Evolutionary conservation across 2,888 invertebrate species (phyloP).

Genomic region (Ennomos erosarius): DNA sequence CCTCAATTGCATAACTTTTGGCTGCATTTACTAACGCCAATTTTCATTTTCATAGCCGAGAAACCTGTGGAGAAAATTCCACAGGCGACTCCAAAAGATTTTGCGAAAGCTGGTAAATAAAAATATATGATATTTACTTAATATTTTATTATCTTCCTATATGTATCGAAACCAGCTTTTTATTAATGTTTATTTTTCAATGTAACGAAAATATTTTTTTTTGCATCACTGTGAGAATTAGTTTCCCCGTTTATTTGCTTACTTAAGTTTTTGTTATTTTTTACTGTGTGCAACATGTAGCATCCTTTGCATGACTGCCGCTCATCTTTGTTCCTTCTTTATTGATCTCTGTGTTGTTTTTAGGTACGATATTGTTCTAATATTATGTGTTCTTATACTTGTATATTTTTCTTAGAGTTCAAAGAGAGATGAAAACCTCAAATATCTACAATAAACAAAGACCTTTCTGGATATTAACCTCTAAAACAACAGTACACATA

Average conservation of each 20-base stretch:
- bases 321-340: not conserved
- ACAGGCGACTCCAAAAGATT: slow-evolving; percentile 29
- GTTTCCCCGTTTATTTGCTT: not conserved
- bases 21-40: slow-evolving; percentile 18
- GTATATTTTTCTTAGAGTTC: too few species aligned
- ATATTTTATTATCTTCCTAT: not conserved
- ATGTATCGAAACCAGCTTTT: slow-evolving; percentile 15
- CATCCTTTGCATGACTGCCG: slow-evolving; percentile 7
- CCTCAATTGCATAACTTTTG: slow-evolving; percentile 14
- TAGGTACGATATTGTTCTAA: too few species aligned
- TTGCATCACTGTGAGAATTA: slow-evolving; percentile 2
- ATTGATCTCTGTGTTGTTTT: not conserved
- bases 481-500: too few species aligned
- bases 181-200: slow-evolving; percentile 13
- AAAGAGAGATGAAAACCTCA: too few species aligned
- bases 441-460: too few species aligned
- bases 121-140: slow-evolving; percentile 5
- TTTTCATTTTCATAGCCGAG: slow-evolving; percentile 28
- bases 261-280: not conserved
- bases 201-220: not conserved
- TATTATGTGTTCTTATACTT: too few species aligned
- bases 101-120: slow-evolving; percentile 22
- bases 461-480: too few species aligned
- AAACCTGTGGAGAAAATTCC: slow-evolving; percentile 26
- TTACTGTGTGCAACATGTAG: not conserved